Base-by-base conservation (phyloP, 1,140 invertebrate genomes). In the Chironomus striatipennis region DNA sequence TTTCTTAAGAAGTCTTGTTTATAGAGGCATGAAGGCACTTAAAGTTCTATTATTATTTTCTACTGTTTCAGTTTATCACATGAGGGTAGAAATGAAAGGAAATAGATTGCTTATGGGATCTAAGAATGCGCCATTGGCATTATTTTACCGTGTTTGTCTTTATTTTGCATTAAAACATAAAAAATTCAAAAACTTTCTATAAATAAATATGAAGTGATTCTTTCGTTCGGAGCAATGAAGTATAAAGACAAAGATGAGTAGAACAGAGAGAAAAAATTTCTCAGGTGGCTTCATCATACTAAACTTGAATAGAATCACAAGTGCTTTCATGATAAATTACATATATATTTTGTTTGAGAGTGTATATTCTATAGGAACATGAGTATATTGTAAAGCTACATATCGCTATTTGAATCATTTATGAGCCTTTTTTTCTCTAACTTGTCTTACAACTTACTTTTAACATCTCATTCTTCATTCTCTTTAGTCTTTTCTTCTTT, bases 131-230 rank as follows among this genome's bases (percentile, higher is more conserved):
- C 10, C 12, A 57, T 47, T 47, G 43, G 43, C 43, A 47, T 47
- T 15, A 47, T 57, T 57, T 4, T 15, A 10, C 47, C 15, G 0
- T n/a, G 12, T 57, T 15, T 57, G 4, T 57, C 47, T n/a, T 57
- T 57, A 8, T 57, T 57, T 57, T 70, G 65, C 65, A 70, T 70
- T 70, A 70, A 70, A 17, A 57, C 65, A 70, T 70, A 70, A 70
- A 70, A 70, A 70, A 70, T 70, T 70, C 18, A 70, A 9, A 70
- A 70, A 70, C 17, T 70, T 20, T 70, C 47, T 57, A 12, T 57
- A 57, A 12, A 57, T 57, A 57, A 57, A 57, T n/a, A 57, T 47
- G 47, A 57, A 57, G n/a, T 47, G 47, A 15, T 34, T 34, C 24
- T 2, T 34, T 34, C 24, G 24, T 34, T 34, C 5, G 24, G 1